Evolutionary conservation across 2,113 vertebrate genomes (phyloP).

Genomic region (Psammodynastes pulverulentus): DNA sequence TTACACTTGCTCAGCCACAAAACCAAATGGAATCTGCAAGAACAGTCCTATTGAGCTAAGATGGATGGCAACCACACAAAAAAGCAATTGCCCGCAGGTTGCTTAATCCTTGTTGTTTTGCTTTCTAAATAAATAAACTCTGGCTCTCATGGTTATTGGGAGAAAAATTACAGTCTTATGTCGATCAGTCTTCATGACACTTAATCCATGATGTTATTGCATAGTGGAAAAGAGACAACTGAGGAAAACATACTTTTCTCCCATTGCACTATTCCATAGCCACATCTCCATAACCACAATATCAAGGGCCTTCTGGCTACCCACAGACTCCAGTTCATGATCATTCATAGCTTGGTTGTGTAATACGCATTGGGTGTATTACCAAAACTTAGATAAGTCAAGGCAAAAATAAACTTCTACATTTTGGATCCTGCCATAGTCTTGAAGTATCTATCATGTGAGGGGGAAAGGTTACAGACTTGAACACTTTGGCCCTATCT

Average conservation of each 20-base stretch:
- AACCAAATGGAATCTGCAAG: neutral
- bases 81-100: neutral
- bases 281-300: neutral
- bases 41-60: neutral
- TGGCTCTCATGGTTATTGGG: neutral
- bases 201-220: neutral
- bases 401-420: neutral
- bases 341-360: neutral
- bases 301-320: no score
- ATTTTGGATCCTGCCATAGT: neutral
- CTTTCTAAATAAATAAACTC: neutral
- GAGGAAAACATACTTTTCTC: neutral
- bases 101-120: slow-evolving; percentile 1
- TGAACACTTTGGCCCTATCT: no score
- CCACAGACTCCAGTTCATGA: neutral
- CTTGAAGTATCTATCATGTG: neutral
- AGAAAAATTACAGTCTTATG: neutral
- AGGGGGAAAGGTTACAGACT: no score
- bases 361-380: neutral
- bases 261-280: neutral
- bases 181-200: neutral
- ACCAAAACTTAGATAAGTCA: neutral
- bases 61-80: neutral
- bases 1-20: neutral
- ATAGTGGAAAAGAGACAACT: neutral